These are phyloP conservation scores for Melanophora roralis DNA, from an alignment of 2,888 invertebrate species.

Conservation along the genomic window DNA sequence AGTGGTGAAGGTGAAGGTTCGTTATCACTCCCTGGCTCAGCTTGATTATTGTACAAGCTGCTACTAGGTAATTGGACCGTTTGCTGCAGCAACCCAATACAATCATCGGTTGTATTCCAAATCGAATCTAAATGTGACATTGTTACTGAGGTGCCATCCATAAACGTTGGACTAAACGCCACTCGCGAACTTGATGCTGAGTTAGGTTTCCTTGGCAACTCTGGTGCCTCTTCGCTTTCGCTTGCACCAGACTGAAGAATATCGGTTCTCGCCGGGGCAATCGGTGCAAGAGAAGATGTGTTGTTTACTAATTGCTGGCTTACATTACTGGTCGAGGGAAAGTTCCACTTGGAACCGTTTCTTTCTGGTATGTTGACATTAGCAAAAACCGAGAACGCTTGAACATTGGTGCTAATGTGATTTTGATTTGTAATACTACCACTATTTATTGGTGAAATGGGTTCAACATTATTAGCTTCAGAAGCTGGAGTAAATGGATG, in stretches of 20 bases:
- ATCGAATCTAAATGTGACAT: conserved; percentile 32
- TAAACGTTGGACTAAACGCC: conserved; percentile 54
- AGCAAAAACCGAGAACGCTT: conserved; percentile 75
- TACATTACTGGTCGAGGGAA: not conserved
- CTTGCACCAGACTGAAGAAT: conserved; percentile 28
- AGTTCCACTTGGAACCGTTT: conserved; percentile 64
- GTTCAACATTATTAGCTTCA: conserved; percentile 65
- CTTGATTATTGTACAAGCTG: conserved; percentile 42
- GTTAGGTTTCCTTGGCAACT: conserved; percentile 53
- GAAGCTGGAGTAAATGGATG: conserved; percentile 48
- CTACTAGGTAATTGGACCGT: conserved; percentile 7
- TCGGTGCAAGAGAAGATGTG: conserved; percentile 4
- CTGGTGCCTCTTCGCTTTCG: conserved; percentile 42
- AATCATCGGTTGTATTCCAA: conserved; percentile 43
- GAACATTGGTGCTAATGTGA: conserved; percentile 64
- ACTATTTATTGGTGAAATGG: conserved; percentile 66
- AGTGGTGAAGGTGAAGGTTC: conserved; percentile 64
- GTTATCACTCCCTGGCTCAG: conserved; percentile 37
- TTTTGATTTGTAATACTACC: conserved; percentile 27
- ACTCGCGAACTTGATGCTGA: conserved; percentile 50
- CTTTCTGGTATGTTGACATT: conserved; percentile 76
- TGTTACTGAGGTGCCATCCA: conserved; percentile 24
- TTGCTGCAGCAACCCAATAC: conserved; percentile 23
- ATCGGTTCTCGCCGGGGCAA: conserved; percentile 33
- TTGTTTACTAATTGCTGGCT: conserved; percentile 24